Conservation (phyloP, 2,113 vertebrate genomes). For the Empidonax traillii region DNA sequence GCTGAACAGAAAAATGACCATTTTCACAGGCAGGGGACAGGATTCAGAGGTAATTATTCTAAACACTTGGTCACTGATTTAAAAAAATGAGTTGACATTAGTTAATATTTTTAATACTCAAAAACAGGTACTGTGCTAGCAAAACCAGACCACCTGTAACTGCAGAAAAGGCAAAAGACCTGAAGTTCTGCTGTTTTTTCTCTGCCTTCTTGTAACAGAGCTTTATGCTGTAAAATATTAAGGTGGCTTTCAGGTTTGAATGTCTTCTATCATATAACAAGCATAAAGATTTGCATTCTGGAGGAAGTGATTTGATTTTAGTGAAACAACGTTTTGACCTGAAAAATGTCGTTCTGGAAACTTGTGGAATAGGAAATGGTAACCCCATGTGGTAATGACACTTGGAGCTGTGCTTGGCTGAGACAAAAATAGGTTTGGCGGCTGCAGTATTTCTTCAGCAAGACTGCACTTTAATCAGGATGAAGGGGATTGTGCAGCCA, state of each 20-base stretch:
- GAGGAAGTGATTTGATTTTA: slow-evolving; percentile 4
- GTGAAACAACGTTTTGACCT: slow-evolving; percentile 1
- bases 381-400: slow-evolving; percentile 29
- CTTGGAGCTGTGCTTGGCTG: not conserved
- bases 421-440: not conserved
- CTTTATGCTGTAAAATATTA: not conserved
- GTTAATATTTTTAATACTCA: not conserved
- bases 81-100: not conserved
- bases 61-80: not conserved
- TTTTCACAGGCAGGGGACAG: not conserved
- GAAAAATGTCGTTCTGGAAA: not conserved
- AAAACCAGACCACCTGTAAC: not conserved
- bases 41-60: not conserved
- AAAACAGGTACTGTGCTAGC: not conserved
- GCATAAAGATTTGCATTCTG: not conserved
- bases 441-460: not conserved
- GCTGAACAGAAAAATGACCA: not conserved
- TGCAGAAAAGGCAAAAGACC: not conserved
- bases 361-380: slow-evolving; percentile 47
- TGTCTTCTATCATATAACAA: not conserved
- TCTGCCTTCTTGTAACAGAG: not conserved
- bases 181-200: not conserved
- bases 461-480: not conserved
- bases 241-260: not conserved
- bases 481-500: not conserved